Evolutionary conservation across 2,113 vertebrate genomes (phyloP).

Genomic region (Andinoacara biseriatus): DNA sequence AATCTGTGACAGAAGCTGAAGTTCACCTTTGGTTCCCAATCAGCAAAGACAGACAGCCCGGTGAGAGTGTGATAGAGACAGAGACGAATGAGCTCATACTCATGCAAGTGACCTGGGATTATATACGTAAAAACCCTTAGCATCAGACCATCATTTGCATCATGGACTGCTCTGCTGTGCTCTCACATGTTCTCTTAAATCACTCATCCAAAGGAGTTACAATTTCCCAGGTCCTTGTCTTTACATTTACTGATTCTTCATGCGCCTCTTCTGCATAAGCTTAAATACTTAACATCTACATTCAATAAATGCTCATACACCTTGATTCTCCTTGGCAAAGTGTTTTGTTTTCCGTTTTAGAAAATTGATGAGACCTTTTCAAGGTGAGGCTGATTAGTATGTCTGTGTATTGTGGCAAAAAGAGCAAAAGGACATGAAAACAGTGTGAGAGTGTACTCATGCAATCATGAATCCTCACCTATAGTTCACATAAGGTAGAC

Average conservation of each 20-base stretch:
- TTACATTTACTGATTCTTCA: constrained; percentile 14
- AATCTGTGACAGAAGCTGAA: constrained; percentile 8
- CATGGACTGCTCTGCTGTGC: constrained; percentile 32
- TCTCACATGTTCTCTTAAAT: constrained; percentile 25
- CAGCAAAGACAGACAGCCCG: not conserved
- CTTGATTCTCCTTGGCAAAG: constrained; percentile 45
- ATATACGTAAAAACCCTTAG: constrained; percentile 55
- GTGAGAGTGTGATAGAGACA: constrained; percentile 14
- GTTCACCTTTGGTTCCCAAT: constrained; percentile 33
- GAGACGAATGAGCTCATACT: constrained; percentile 51
- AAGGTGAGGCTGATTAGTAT: constrained; percentile 25
- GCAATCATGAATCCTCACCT: not conserved
- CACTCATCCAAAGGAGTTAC: constrained; percentile 38
- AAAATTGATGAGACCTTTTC: not conserved
- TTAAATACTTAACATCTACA: constrained; percentile 20
- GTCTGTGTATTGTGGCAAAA: constrained; percentile 5
- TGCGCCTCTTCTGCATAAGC: constrained; percentile 10
- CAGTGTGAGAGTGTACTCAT: not conserved
- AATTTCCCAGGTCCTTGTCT: constrained; percentile 7
- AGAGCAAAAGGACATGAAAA: not conserved
- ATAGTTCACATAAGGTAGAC: not conserved
- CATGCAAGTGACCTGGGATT: constrained; percentile 60
- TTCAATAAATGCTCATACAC: constrained; percentile 22
- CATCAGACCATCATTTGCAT: constrained; percentile 51
- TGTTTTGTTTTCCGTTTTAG: not conserved